phyloP scores from a whole-genome alignment of 2,888 invertebrate genomes.

The Aproaerema taeniolella region DNA sequence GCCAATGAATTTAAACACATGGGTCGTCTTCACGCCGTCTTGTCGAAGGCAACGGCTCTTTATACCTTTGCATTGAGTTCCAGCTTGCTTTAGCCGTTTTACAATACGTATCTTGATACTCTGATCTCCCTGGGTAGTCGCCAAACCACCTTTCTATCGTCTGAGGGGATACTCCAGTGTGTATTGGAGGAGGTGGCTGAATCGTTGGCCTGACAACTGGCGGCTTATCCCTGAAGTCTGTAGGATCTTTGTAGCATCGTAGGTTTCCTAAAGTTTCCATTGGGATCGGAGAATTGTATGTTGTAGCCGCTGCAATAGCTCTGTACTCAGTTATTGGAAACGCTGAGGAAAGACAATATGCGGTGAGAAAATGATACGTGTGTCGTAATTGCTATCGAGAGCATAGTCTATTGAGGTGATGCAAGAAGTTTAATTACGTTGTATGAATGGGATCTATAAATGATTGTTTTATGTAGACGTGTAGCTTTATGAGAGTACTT shows the following conservation, averaged over 20 bases:
- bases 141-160: constrained; percentile 71
- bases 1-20: constrained; percentile 43
- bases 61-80: constrained; percentile 79
- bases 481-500: too few relatives aligned
- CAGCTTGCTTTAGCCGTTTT: constrained; percentile 78
- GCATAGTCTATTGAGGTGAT: too few relatives aligned
- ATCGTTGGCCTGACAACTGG: constrained; percentile 75
- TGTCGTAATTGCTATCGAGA: too few relatives aligned
- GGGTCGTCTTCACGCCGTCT: constrained; percentile 76
- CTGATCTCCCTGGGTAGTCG: constrained; percentile 77
- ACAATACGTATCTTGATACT: constrained; percentile 79
- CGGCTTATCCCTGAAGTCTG: constrained; percentile 70
- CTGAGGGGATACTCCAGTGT: constrained; percentile 63
- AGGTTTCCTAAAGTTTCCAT: constrained; percentile 76
- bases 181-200: constrained; percentile 42
- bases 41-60: constrained; percentile 79
- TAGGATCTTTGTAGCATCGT: constrained; percentile 80
- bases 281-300: constrained; percentile 77
- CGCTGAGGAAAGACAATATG: constrained; percentile 48
- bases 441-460: too few relatives aligned
- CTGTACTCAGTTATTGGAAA: constrained; percentile 73
- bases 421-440: too few relatives aligned
- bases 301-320: constrained; percentile 77
- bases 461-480: too few relatives aligned
- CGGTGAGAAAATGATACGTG: too few relatives aligned